Evolutionary conservation across 2,113 vertebrate species (phyloP).

Genomic region (Menidia beryllina): DNA sequence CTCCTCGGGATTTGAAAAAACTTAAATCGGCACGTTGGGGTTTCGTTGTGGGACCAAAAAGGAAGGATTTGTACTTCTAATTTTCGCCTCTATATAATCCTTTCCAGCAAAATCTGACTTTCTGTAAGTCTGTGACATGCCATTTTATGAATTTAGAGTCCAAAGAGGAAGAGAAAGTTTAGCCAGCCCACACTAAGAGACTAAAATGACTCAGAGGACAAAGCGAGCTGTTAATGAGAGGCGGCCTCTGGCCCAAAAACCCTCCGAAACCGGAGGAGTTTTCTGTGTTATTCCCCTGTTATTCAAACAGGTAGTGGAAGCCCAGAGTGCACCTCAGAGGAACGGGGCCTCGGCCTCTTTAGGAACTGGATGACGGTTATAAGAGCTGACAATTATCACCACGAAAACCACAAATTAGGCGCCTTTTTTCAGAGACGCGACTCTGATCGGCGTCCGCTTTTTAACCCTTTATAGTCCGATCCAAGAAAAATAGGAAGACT

Average conservation of each 20-base stretch:
- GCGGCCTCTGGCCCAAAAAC: not conserved
- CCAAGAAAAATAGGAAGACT: too few species aligned
- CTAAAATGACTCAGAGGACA: constrained; percentile 28
- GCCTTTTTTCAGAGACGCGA: too few species aligned
- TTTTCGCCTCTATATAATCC: not conserved
- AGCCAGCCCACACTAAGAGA: not conserved
- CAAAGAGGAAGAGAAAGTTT: too few species aligned
- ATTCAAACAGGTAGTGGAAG: not conserved
- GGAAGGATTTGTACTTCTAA: too few species aligned
- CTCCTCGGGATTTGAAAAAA: too few species aligned
- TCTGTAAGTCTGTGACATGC: constrained; percentile 17
- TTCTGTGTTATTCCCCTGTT: not conserved
- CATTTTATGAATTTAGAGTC: constrained; percentile 9
- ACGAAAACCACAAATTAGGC: not conserved
- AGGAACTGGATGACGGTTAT: not conserved
- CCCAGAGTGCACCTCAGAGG: not conserved
- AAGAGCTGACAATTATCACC: not conserved
- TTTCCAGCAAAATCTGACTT: too few species aligned
- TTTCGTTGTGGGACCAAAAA: not conserved
- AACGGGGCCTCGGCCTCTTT: not conserved
- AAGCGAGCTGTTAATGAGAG: not conserved
- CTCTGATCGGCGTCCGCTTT: not conserved
- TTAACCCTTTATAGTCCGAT: too few species aligned
- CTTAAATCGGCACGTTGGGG: too few species aligned
- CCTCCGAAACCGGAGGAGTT: not conserved